Evolutionary conservation across 2,113 vertebrate species (phyloP), one percentile per base, ranked within the genome.

Genomic region (Forbesichthys papilliferus): DNA sequence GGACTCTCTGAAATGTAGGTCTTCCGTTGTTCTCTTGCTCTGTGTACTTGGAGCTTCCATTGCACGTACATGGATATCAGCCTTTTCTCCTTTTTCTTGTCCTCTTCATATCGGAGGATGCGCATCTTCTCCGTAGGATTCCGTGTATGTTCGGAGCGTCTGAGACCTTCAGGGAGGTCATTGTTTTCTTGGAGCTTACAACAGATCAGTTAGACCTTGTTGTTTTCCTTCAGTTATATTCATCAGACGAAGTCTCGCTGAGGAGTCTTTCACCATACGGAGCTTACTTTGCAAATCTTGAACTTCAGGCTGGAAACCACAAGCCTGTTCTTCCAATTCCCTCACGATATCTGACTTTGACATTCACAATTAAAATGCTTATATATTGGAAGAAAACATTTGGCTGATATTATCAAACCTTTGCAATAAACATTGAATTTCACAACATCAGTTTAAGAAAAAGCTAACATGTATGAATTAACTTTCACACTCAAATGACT

Each of bases 1-100:
- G 51, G 5, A 52, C 49, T 53, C 3, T 55, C 36, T 54, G 51
- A 1, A 8, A 70, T 33, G 12, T 48, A 47, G 12, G 60, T 27
- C 13, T 70, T 70, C 18, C 16, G 10, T 14, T 61, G 36, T 27
- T 68, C 52, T 68, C 53, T 63, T 62, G 61, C 47, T n/a, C 63
- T 68, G 2, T 27, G 10, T 14, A 42, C 3, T 3, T 33, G 14
- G 14, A 49, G n/a, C 27, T 14, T 58, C n/a, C 53, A 74, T 52
- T 64, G n/a, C 53, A 16, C 6, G 18, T 11, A 52, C 33, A 58
- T 51, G 16, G 16, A 9, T 1, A 47, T 16, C 59, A 74, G 66
- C 47, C 61, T 53, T 63, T 61, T 68, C 7, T 62, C 16, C 4
- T 12, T 69, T 62, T 61, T 34, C 58, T 54, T 62, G 48, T 49